Base-by-base conservation (phyloP, 2,113 vertebrate genomes). In the Noturus placidus region DNA sequence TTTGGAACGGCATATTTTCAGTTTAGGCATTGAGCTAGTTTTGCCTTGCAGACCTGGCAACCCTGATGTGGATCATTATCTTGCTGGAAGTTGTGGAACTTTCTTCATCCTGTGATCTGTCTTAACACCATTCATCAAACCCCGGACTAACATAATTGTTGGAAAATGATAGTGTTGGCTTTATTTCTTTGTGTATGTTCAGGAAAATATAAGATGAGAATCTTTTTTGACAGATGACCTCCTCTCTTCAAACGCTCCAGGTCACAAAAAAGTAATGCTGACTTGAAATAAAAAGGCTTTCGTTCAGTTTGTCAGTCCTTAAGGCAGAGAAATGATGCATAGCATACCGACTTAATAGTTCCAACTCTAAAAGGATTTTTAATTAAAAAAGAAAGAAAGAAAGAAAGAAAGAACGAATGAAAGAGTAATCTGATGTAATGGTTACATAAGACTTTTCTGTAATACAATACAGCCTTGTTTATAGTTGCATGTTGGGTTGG, bases 361-460 rank as follows among this genome's bases (percentile, higher is more conserved):
- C 46, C 46, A 72, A 61, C 52, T 46, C 8, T 30, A 87, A 63
- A 74, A 59, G 25, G 61, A 65, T 61, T 59, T 86, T 61, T 42
- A 77, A 86, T 11, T 52, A 13, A 50, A 13, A 85, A 81, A 83
- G 9, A 61, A 52, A 15, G 20, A 77, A 14, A 81, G 19, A 79
- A 38, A 15, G 5, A 54, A 81, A 33, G 11, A 83, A 22, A n/a
- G n/a, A 61, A 61, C 5, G 6, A 57, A 27, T 52, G 22, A 76
- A 35, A 38, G 38, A 59, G 78, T 50, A 87, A 52, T 79, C 10
- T 57, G 69, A 69, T 70, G n/a, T 83, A 33, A 88, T 50, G 11
- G 61, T 90, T 88, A 86, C 33, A 52, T 90, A 88, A 88, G 79
- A 72, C 30, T 86, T 83, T 78, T 27, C 30, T 79, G 63, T 70